phyloP scores from a whole-genome alignment of 1,140 invertebrate species.

The Cataglyphis hispanica region DNA sequence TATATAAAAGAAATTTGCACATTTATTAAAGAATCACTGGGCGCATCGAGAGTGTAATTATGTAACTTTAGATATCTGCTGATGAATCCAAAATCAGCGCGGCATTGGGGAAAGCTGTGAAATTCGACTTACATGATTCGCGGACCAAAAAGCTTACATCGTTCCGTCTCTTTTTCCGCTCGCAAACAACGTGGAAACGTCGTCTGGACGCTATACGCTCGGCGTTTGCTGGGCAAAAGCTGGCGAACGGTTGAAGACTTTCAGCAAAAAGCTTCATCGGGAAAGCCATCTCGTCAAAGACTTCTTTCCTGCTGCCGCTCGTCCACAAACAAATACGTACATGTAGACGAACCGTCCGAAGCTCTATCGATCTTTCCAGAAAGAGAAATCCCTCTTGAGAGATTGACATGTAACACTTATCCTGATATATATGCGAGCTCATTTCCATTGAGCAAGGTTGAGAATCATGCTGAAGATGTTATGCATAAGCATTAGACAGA shows the following conservation, averaged over 20 bases:
- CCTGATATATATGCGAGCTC: conserved; percentile 49
- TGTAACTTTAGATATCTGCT: background rate
- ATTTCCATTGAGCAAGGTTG: conserved; percentile 55
- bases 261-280: conserved; percentile 60
- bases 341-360: conserved; percentile 39
- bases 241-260: conserved; percentile 56
- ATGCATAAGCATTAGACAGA: conserved; percentile 18
- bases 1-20: background rate
- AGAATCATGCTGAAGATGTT: conserved; percentile 39
- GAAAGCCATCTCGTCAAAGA: conserved; percentile 64
- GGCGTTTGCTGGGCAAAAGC: conserved; percentile 50
- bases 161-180: conserved; percentile 32
- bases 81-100: background rate
- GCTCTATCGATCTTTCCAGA: conserved; percentile 48
- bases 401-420: conserved; percentile 54
- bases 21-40: background rate
- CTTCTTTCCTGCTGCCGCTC: conserved; percentile 50
- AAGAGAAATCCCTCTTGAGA: conserved; percentile 50
- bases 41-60: conserved; percentile 9
- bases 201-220: conserved; percentile 44
- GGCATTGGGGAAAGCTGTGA: background rate
- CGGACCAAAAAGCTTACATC: conserved; percentile 39
- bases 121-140: conserved; percentile 24
- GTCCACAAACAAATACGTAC: conserved; percentile 27
- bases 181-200: conserved; percentile 56